These are phyloP conservation scores for Platysternon megacephalum DNA, from an alignment of 2,113 vertebrate species.

Conservation along the genomic window DNA sequence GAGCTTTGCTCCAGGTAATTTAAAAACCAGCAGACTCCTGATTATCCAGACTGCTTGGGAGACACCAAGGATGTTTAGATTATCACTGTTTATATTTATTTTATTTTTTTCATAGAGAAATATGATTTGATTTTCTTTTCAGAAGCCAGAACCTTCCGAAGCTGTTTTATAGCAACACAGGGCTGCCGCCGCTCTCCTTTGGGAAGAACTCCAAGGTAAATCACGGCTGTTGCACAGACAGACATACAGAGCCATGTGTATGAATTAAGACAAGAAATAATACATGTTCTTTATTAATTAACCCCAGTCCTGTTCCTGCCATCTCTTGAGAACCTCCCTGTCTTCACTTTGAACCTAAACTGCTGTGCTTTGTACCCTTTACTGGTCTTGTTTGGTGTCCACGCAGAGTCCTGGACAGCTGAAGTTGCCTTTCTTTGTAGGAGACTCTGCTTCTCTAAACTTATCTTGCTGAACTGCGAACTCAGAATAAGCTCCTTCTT, in stretches of 20 bases:
- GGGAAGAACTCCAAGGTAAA: neutral
- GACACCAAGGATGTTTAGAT: neutral
- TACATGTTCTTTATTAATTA: conserved; percentile 8
- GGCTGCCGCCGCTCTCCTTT: conserved; percentile 41
- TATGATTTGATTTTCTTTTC: neutral
- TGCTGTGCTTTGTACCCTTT: neutral
- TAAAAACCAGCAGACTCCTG: neutral
- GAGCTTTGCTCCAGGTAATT: neutral
- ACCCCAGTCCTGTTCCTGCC: neutral
- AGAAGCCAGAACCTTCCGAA: conserved; percentile 26
- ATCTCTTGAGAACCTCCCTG: conserved; percentile 47
- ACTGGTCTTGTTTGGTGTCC: neutral
- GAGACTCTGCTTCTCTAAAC: neutral
- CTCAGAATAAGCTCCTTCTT: neutral
- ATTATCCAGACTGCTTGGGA: neutral
- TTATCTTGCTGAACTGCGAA: neutral
- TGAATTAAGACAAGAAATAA: neutral
- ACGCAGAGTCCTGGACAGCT: neutral
- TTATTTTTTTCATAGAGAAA: neutral
- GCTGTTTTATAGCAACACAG: conserved; percentile 6
- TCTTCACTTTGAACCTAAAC: neutral
- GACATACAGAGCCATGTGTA: neutral
- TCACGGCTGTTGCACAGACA: neutral
- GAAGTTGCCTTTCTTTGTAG: neutral
- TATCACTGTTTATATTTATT: too few species aligned